A percentile compares a stretch with the other conserved stretches of the same genome.
phyloP scores from a whole-genome alignment of 2,113 vertebrate genomes.

The Psilopogon haemacephalus region DNA sequence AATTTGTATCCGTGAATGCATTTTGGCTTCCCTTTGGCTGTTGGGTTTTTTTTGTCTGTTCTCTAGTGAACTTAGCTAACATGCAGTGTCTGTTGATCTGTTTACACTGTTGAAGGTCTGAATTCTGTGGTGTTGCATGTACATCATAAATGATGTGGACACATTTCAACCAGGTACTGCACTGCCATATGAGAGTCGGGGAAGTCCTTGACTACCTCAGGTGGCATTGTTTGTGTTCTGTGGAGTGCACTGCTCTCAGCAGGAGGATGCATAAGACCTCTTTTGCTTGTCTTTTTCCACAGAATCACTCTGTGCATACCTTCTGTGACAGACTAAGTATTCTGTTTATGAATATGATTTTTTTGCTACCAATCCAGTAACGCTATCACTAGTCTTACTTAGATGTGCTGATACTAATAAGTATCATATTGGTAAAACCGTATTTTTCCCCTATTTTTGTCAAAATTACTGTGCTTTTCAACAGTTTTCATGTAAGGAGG shows the following conservation, averaged over 20 bases:
- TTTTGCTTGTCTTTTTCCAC: background rate
- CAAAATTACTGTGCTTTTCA: background rate
- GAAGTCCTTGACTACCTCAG: background rate
- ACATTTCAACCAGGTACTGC: background rate
- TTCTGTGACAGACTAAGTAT: background rate
- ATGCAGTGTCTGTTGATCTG: background rate
- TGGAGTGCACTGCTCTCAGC: background rate
- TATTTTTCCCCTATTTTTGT: background rate
- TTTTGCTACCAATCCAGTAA: background rate
- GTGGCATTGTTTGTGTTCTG: background rate
- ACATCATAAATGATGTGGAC: background rate
- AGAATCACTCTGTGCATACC: background rate
- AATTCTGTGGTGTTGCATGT: background rate
- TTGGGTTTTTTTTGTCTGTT: background rate
- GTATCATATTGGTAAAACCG: background rate
- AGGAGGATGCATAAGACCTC: background rate
- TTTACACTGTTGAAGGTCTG: background rate
- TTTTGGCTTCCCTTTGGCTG: slow-evolving; percentile 7
- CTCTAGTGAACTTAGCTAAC: slow-evolving; percentile 12
- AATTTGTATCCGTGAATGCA: background rate
- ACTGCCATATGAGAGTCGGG: background rate
- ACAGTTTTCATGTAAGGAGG: background rate
- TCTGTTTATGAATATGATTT: background rate
- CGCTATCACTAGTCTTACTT: background rate
- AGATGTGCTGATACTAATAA: background rate